Evolutionary conservation across 2,888 invertebrate genomes (phyloP), one percentile per base, ranked within the genome.

Genomic region (Lamproptera curius): DNA sequence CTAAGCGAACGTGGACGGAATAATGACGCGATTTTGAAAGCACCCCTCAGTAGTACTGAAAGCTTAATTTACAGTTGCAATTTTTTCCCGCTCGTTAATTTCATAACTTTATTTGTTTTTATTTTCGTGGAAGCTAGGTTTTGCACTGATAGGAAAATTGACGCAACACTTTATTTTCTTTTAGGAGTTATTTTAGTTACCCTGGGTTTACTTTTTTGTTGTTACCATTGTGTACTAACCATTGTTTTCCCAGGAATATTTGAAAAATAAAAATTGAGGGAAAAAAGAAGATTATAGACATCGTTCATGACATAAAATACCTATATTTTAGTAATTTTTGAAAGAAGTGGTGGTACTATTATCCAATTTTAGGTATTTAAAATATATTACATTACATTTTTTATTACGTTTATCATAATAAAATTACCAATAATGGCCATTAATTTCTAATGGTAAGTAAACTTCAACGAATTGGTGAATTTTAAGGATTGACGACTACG

Each of bases 1-100:
- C 62, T 62, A 61, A 57, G 58, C 46, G 65, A 56, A 64, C 71
- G 73, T 31, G 49, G 36, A 40, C 11, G 43, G 33, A 49, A 44
- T 44, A 36, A 26, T 40, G 44, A 44, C 40, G 40, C 39, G 34
- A 36, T 40, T 34, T 34, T 15, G 31, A 49, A 48, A 38, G 38
- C 42, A 16, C 34, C 31, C 42, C 14, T 35, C 42, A 38, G 16
- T 13, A 33, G 9, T 5, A 6, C 9, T 17, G 15, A 15, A 11
- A 10, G 35, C 37, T 38, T 37, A 47, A 47, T 46, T 34, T 33
- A 20, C 34, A 26, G 26, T 16, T 44, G 42, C 35, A 36, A 20
- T 11, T 13, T 34, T 37, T 37, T 31, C 16, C n/a, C 36, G 11
- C 36, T 13, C 31, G 31, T 31, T 31, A 11, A 31, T n/a, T 9